Base-by-base conservation (phyloP, 2,888 invertebrate genomes). In the Glyphotaelius pellucidus region DNA sequence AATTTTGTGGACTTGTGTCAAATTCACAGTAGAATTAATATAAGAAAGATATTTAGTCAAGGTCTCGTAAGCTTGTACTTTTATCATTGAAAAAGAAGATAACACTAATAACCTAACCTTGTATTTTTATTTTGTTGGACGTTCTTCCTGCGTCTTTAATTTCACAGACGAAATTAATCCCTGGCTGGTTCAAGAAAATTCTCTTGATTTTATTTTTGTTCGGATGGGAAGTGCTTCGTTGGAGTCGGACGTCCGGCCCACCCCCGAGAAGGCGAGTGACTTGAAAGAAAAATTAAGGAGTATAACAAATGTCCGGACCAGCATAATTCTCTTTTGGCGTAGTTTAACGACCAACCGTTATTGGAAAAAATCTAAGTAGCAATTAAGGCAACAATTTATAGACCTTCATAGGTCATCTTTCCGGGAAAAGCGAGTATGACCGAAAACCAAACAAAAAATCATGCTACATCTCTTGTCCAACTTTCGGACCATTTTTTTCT, bases 241-340 rank as follows among this genome's bases (percentile, higher is more conserved):
- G 88, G 88, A 88, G 32, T 88, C 88, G 30, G 38, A 80, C 89
- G 15, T 89, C 89, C 89, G 80, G 80, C 89, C 30, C 89, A 42
- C 42, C 80, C 35, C 30, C 30, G 42, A 89, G 89, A 30, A 80
- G 80, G 89, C 80, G 80, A 89, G 35, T 89, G 80, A 89, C 89
- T 89, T 89, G 80, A 80, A 89, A 89, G 89, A 89, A 89, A 89
- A 89, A 89, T 80, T 32, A 89, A 80, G 89, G 89, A 80, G 30
- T 38, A 80, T 80, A 89, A 89, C 89, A 89, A 89, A 89, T 89
- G 89, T 89, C 89, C 35, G 80, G 80, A 89, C 80, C 38, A 80
- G 89, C 88, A 89, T 89, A 80, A 89, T 89, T 89, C 42, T 42
- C 30, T 80, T 89, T 80, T 35, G 80, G 32, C 35, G 38, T 38